A percentile compares a stretch with the other conserved stretches of the same genome.
Conservation (phyloP, 2,113 vertebrate genomes). For the Furnarius figulus region DNA sequence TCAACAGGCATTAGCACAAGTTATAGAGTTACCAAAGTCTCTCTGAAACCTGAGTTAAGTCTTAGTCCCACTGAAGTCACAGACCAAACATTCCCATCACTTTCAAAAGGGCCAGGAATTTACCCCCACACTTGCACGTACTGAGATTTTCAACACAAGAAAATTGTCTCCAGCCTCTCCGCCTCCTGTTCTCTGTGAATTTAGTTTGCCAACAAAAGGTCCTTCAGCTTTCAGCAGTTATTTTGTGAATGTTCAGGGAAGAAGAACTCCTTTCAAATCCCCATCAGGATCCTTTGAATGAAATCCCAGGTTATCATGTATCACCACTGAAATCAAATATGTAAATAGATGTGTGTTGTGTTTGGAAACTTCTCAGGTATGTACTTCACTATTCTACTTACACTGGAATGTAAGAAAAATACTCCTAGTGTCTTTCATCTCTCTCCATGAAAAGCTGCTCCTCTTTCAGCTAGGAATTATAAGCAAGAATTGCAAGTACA, state of each 20-base stretch:
- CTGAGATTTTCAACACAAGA: slow-evolving; percentile 23
- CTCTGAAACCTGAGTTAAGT: background rate
- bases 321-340: slow-evolving; percentile 71
- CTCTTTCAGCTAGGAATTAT: slow-evolving; percentile 60
- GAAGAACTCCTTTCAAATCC: slow-evolving; percentile 60
- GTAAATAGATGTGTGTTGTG: slow-evolving; percentile 70
- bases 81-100: background rate
- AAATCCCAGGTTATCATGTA: slow-evolving; percentile 71
- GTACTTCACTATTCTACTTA: slow-evolving; percentile 70
- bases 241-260: slow-evolving; percentile 55
- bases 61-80: background rate
- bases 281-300: slow-evolving; percentile 63
- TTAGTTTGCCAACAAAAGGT: slow-evolving; percentile 45
- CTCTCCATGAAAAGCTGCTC: slow-evolving; percentile 50
- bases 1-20: background rate
- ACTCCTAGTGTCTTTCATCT: slow-evolving; percentile 69
- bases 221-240: slow-evolving; percentile 48
- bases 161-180: background rate
- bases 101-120: slow-evolving; percentile 15
- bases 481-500: slow-evolving; percentile 28
- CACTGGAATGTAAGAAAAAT: slow-evolving; percentile 67
- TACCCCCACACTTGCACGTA: background rate
- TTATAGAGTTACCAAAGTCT: background rate
- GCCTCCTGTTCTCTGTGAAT: background rate
- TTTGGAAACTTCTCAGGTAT: slow-evolving; percentile 73